phyloP scores from a whole-genome alignment of 92 coral and sea anemone species.

The Paragorgia papillata region DNA sequence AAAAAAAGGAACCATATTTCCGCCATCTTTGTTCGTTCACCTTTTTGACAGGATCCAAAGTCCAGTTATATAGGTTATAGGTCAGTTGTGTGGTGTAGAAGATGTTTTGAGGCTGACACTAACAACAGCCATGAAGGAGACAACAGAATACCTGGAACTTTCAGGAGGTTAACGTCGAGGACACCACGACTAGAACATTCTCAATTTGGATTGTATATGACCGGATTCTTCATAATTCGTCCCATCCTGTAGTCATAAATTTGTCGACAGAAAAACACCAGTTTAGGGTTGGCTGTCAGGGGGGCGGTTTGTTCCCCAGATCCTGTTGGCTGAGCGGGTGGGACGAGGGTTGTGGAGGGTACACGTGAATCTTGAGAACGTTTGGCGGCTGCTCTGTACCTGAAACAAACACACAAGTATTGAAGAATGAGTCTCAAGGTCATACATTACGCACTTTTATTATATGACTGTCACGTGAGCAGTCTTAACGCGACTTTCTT shows the following conservation, averaged over 20 bases:
- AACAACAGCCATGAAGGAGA: not conserved
- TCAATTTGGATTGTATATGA: not conserved
- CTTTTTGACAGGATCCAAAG: no score
- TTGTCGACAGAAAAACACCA: slow-evolving; percentile 98
- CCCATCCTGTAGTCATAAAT: slow-evolving; percentile 98
- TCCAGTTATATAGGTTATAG: no score
- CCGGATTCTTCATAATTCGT: slow-evolving; percentile 85
- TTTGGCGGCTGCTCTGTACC: slow-evolving; percentile 90
- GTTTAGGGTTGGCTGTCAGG: slow-evolving; percentile 82
- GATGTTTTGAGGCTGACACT: no score
- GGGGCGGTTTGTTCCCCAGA: slow-evolving; percentile 87
- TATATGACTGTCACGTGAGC: no score
- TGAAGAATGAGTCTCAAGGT: no score
- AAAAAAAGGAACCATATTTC: no score
- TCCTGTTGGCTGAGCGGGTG: slow-evolving; percentile 86
- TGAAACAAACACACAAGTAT: slow-evolving; percentile 13
- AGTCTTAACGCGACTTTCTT: no score
- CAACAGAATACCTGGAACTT: not conserved
- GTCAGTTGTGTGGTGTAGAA: no score
- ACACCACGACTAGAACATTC: no score
- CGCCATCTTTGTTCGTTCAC: no score
- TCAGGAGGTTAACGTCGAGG: no score
- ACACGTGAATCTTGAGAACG: slow-evolving; percentile 84
- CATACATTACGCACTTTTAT: no score
- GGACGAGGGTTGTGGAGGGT: slow-evolving; percentile 83